These are phyloP conservation scores for Tachina fera DNA, from an alignment of 2,888 invertebrate species.

Conservation along the genomic window DNA sequence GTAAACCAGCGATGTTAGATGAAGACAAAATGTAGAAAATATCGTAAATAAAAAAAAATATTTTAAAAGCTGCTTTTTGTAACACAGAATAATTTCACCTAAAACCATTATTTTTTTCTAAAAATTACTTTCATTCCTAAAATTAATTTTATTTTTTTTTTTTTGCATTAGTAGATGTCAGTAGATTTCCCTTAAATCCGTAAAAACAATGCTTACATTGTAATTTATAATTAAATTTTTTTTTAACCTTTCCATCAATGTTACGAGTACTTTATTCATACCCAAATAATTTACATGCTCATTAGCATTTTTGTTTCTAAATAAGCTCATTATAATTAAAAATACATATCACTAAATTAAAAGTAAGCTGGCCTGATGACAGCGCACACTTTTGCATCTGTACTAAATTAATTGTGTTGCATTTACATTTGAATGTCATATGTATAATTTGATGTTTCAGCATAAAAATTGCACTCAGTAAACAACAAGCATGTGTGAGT, in stretches of 20 bases:
- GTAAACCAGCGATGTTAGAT: no score
- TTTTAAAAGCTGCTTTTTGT: background rate
- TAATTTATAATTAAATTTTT: constrained; percentile 6
- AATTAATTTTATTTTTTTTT: background rate
- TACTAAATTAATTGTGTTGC: constrained; percentile 25
- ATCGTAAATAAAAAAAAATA: no score
- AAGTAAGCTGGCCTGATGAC: constrained; percentile 31
- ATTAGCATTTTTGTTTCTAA: constrained; percentile 18
- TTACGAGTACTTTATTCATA: background rate
- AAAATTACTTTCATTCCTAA: background rate
- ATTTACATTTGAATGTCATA: constrained; percentile 43
- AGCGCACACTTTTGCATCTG: constrained; percentile 15
- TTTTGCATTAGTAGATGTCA: background rate
- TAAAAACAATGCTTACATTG: background rate
- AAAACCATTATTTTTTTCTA: no score
- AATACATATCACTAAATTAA: constrained; percentile 37
- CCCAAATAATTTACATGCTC: constrained; percentile 4
- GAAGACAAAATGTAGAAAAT: no score
- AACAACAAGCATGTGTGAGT: constrained; percentile 5
- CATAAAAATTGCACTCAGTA: background rate
- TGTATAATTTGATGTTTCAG: constrained; percentile 19
- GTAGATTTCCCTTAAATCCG: background rate
- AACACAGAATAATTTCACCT: background rate
- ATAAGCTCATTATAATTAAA: constrained; percentile 43
- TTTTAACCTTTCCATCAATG: background rate